Conservation (phyloP, 2,888 invertebrate species). For the Agrochola macilenta region DNA sequence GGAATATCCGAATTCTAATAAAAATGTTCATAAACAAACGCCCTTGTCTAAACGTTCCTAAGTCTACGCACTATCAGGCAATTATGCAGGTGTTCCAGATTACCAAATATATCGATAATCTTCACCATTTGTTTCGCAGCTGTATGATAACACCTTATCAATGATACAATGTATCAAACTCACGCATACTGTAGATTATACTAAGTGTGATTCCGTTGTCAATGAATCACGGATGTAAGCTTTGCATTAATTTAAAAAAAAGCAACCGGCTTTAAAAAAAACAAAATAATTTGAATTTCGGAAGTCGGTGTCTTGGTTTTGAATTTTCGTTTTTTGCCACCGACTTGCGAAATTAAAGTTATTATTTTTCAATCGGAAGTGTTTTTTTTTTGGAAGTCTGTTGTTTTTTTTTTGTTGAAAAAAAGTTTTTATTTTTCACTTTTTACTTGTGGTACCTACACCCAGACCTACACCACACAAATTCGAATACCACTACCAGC, state of each 20-base stretch:
- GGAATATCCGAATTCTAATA: not conserved
- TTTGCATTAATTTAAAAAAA: not conserved
- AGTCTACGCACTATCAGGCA: conserved; percentile 26
- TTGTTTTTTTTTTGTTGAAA: no score
- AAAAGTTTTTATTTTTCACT: no score
- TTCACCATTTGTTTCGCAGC: conserved; percentile 29
- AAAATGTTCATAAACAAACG: not conserved
- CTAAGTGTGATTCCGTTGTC: not conserved
- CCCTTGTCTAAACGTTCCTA: not conserved
- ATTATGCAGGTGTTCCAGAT: conserved; percentile 59
- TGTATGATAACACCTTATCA: conserved; percentile 42
- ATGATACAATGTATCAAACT: conserved; percentile 22
- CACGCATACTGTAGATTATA: not conserved
- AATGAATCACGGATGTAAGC: conserved; percentile 32
- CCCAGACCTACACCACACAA: no score
- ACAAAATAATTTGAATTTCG: no score
- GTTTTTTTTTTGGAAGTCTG: no score
- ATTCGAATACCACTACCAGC: no score
- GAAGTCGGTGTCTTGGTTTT: no score
- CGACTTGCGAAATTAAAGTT: no score
- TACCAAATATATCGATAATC: conserved; percentile 27
- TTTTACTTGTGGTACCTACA: no score
- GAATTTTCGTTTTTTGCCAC: no score
- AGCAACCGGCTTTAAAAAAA: no score
- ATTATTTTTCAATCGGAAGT: no score